These are phyloP conservation scores for Fringilla coelebs DNA, from an alignment of 2,797 vertebrate genomes.

Conservation along the genomic window DNA sequence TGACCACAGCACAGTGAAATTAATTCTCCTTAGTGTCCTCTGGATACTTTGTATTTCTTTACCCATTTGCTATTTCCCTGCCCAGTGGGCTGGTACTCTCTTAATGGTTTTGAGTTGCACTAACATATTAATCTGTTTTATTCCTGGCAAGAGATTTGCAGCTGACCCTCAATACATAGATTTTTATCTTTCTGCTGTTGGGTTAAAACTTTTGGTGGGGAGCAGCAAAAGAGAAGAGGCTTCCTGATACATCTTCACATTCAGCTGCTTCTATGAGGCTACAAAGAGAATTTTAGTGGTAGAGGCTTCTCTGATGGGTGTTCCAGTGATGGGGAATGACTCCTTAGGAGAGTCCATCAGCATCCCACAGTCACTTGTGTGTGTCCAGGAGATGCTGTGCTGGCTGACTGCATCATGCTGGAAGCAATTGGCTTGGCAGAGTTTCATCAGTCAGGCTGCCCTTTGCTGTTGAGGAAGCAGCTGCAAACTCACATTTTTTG, in stretches of 20 bases:
- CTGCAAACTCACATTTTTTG: slow-evolving; percentile 37
- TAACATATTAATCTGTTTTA: neutral
- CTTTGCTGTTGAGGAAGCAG: slow-evolving; percentile 56
- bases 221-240: neutral
- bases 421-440: slow-evolving; percentile 12
- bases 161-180: neutral
- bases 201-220: neutral
- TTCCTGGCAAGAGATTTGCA: neutral
- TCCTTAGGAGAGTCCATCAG: slow-evolving; percentile 10
- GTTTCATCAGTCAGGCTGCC: slow-evolving; percentile 37
- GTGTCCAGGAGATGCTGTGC: neutral
- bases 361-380: neutral
- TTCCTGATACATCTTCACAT: neutral
- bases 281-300: neutral
- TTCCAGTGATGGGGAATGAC: neutral
- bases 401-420: neutral
- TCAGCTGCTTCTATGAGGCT: neutral
- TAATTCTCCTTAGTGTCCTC: neutral
- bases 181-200: neutral
- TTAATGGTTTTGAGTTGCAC: neutral
- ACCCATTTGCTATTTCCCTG: neutral
- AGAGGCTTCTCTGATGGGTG: neutral
- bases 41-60: neutral
- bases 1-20: neutral
- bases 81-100: neutral